Evolutionary conservation across 2,888 invertebrate species (phyloP).

Genomic region (Orthonychiurus folsomi): DNA sequence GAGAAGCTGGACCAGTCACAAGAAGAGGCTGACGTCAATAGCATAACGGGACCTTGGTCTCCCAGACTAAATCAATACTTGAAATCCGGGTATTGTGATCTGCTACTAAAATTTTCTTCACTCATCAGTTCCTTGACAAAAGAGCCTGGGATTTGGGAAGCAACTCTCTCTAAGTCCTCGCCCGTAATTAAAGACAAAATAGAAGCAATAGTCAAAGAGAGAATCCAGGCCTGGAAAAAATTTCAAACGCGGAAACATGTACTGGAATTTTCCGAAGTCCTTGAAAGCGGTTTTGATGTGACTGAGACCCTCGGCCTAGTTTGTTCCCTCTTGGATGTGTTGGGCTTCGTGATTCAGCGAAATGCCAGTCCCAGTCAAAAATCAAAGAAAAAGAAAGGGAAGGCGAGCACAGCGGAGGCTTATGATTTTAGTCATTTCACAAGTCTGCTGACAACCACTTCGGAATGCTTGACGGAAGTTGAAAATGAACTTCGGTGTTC

Average conservation of each 20-base stretch:
- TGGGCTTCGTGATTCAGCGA: slow-evolving; percentile 17
- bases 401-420: slow-evolving; percentile 18
- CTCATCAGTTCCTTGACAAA: slow-evolving; percentile 15
- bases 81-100: slow-evolving; percentile 14
- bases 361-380: slow-evolving; percentile 3
- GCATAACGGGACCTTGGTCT: slow-evolving; percentile 17
- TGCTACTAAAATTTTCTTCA: slow-evolving; percentile 19
- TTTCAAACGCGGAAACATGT: not conserved
- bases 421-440: not conserved
- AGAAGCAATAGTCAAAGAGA: slow-evolving; percentile 8
- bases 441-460: not conserved
- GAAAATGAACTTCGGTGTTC: not conserved
- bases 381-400: slow-evolving; percentile 20
- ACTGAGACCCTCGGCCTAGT: slow-evolving; percentile 23
- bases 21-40: not conserved
- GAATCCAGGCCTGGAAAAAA: slow-evolving; percentile 15
- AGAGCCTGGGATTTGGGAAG: slow-evolving; percentile 9
- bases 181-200: slow-evolving; percentile 4
- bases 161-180: not conserved
- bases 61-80: slow-evolving; percentile 18
- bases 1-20: not conserved
- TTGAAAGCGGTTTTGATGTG: slow-evolving; percentile 10
- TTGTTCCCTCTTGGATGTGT: slow-evolving; percentile 24
- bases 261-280: slow-evolving; percentile 15
- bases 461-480: not conserved